These are phyloP conservation scores for Bambusicola thoracicus DNA, from an alignment of 2,113 vertebrate species.

Conservation along the genomic window DNA sequence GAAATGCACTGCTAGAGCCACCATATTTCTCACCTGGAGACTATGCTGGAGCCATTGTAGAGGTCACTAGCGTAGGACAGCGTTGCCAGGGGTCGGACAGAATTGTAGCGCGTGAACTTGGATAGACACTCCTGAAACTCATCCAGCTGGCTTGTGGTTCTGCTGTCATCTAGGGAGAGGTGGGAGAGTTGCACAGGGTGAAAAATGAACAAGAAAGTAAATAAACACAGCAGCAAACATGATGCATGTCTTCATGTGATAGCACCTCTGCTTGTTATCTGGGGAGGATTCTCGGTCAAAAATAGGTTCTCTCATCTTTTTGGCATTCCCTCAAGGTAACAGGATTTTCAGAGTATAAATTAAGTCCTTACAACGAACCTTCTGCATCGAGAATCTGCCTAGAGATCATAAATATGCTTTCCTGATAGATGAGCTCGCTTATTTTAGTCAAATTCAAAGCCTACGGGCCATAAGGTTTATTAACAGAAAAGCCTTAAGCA, in stretches of 20 bases:
- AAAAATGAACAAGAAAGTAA: neutral
- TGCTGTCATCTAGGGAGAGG: constrained; percentile 87
- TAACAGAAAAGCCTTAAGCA: neutral
- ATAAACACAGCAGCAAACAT: neutral
- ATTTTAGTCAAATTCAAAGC: neutral
- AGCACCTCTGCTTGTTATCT: neutral
- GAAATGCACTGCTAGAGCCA: fast-evolving
- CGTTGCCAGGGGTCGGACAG: constrained; percentile 93
- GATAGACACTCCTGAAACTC: constrained; percentile 99
- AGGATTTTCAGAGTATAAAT: constrained; percentile 16
- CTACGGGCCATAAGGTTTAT: neutral
- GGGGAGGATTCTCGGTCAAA: neutral
- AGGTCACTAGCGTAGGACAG: constrained; percentile 98
- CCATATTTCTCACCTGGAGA: constrained; percentile 88
- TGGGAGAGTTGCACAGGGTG: neutral
- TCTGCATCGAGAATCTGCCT: neutral
- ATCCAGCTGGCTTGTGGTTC: constrained; percentile 94
- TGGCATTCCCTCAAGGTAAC: neutral
- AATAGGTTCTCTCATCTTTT: neutral
- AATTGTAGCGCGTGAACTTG: constrained; percentile 98
- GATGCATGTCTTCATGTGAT: neutral
- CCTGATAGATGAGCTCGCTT: neutral
- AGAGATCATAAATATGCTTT: neutral
- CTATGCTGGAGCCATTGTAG: constrained; percentile 98
- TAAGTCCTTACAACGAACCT: neutral